These are phyloP conservation scores for Eupeodes luniger DNA, from an alignment of 2,888 invertebrate species.

Conservation along the genomic window DNA sequence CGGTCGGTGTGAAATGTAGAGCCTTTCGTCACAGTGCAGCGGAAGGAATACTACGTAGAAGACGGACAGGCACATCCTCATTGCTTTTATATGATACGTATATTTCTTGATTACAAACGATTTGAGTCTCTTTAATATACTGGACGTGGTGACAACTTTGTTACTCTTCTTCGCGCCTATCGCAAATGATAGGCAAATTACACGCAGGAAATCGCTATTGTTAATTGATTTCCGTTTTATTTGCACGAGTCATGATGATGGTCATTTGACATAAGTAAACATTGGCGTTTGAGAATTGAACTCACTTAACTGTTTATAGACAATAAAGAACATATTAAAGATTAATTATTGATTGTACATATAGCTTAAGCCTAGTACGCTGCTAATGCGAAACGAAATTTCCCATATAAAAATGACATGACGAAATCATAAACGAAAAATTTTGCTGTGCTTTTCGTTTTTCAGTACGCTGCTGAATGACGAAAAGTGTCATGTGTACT, in stretches of 20 bases:
- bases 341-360: neutral
- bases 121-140: neutral
- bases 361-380: too few relatives aligned
- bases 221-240: slow-evolving; percentile 71
- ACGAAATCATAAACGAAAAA: too few relatives aligned
- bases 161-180: slow-evolving; percentile 39
- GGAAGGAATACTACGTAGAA: slow-evolving; percentile 51
- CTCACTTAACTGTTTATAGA: neutral
- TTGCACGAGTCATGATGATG: slow-evolving; percentile 55
- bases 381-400: too few relatives aligned
- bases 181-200: slow-evolving; percentile 37
- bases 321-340: neutral
- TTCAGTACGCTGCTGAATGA: too few relatives aligned
- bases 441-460: too few relatives aligned
- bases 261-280: slow-evolving; percentile 39
- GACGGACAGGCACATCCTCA: slow-evolving; percentile 43
- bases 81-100: slow-evolving; percentile 39
- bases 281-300: neutral
- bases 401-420: too few relatives aligned
- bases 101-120: slow-evolving; percentile 45
- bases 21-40: slow-evolving; percentile 47
- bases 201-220: slow-evolving; percentile 66
- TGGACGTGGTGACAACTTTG: slow-evolving; percentile 54
- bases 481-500: too few relatives aligned
- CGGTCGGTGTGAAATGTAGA: slow-evolving; percentile 56